phyloP scores from a whole-genome alignment of 2,888 invertebrate species.

The Isoperla grammatica region DNA sequence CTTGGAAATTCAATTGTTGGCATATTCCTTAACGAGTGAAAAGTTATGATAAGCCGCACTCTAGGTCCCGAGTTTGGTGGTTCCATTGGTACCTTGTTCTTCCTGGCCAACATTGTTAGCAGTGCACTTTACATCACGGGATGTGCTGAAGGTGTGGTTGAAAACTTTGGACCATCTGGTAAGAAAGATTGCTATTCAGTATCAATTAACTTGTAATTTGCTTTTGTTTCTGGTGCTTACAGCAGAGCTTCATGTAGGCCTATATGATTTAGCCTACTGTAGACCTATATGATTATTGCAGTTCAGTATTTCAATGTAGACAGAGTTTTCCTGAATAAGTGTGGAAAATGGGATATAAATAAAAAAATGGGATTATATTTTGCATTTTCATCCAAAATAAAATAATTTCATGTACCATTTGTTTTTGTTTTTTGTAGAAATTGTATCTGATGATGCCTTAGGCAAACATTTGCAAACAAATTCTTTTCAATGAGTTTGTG shows the following conservation, averaged over 20 bases:
- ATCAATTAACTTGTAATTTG: constrained; percentile 16
- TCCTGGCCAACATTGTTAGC: constrained; percentile 95
- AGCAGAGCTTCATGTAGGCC: not conserved
- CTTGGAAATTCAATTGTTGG: not conserved
- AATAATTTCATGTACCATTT: too few relatives aligned
- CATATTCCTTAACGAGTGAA: constrained; percentile 24
- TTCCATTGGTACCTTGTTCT: constrained; percentile 95
- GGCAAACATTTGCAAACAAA: too few relatives aligned
- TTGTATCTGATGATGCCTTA: too few relatives aligned
- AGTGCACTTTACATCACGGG: constrained; percentile 94
- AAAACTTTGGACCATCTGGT: constrained; percentile 79
- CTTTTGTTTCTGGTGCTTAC: not conserved
- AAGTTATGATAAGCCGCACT: constrained; percentile 98
- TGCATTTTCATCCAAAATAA: too few relatives aligned
- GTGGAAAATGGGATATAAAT: too few relatives aligned
- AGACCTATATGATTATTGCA: not conserved
- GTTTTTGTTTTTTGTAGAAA: too few relatives aligned
- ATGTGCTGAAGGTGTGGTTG: constrained; percentile 89
- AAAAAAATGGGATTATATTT: too few relatives aligned
- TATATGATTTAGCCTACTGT: not conserved
- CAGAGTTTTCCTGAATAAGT: too few relatives aligned
- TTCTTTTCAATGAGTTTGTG: too few relatives aligned
- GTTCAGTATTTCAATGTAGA: not conserved
- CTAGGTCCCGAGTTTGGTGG: constrained; percentile 99
- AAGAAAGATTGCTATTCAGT: constrained; percentile 32